These are phyloP conservation scores for Formica aserva DNA, from an alignment of 2,888 invertebrate genomes.

Conservation along the genomic window DNA sequence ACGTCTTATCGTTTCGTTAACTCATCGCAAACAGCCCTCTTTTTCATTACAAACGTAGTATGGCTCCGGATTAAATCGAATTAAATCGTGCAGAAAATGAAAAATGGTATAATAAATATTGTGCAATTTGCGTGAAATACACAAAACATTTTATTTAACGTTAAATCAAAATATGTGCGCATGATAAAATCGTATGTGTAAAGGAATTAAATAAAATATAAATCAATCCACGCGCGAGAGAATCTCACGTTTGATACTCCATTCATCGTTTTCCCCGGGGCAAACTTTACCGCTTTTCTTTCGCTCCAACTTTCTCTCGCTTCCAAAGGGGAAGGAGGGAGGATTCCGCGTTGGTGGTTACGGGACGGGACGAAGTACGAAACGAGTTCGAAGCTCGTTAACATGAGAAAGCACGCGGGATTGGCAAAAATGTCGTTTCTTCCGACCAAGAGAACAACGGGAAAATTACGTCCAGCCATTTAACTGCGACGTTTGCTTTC, in stretches of 20 bases:
- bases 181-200: background rate
- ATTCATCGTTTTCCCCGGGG: slow-evolving; percentile 23
- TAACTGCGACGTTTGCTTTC: slow-evolving; percentile 65
- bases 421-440: slow-evolving; percentile 69
- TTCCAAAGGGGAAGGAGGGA: background rate
- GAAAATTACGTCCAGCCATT: slow-evolving; percentile 67
- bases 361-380: slow-evolving; percentile 39
- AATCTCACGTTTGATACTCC: slow-evolving; percentile 19
- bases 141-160: background rate
- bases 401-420: slow-evolving; percentile 66
- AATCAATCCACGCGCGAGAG: slow-evolving; percentile 11
- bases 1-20: slow-evolving; percentile 41
- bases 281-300: slow-evolving; percentile 47
- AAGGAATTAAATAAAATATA: slow-evolving; percentile 27
- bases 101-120: background rate
- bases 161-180: slow-evolving; percentile 7
- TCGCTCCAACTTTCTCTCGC: slow-evolving; percentile 45
- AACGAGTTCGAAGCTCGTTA: slow-evolving; percentile 66
- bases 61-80: slow-evolving; percentile 25
- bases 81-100: slow-evolving; percentile 13
- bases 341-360: slow-evolving; percentile 26
- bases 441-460: slow-evolving; percentile 61
- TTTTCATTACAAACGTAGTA: slow-evolving; percentile 28
- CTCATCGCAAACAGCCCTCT: slow-evolving; percentile 3
- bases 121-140: slow-evolving; percentile 10